Base-by-base conservation (phyloP, 2,888 invertebrate species). In the Orgyia antiqua region DNA sequence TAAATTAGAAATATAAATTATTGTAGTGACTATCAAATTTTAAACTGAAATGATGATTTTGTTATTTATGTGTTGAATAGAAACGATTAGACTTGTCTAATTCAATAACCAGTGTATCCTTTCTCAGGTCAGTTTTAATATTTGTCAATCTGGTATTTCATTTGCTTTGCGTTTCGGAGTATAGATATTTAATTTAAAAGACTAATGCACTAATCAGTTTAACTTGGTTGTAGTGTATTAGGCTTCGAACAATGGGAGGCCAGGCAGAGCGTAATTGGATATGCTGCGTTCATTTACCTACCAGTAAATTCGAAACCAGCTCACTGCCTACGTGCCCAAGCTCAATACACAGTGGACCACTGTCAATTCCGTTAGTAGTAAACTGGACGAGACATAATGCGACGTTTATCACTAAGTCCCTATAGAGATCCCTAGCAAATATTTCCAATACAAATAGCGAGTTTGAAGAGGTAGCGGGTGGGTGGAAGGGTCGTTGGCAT, bases 261-360 rank as follows among this genome's bases (percentile, higher is more conserved):
- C 45, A 35, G 39, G 45, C 54, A 50, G 45, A 49, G 41, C 39
- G 66, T 76, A 75, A 79, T 75, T 68, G 61, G 71, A 76, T 75
- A 74, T 61, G 62, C 55, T 54, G 57, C 61, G 66, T 51, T 64
- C 60, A n/a, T 18, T 8, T 4, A 68, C 69, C 71, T 61, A 52
- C 50, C 57, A 55, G 56, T 48, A 65, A 66, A 69, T 64, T 62
- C 58, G 61, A 72, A 69, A 68, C 64, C 69, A 65, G 57, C 64
- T 63, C 59, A 65, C 58, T 66, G 68, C 61, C 54, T 4, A n/a
- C n/a, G n/a, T n/a, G n/a, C n/a, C n/a, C n/a, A n/a, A n/a, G n/a
- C n/a, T n/a, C n/a, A n/a, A n/a, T n/a, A n/a, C n/a, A n/a, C n/a
- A n/a, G n/a, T n/a, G n/a, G n/a, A n/a, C n/a, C n/a, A n/a, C n/a